phyloP scores from a whole-genome alignment of 2,113 vertebrate genomes.

The Cisticola juncidis region DNA sequence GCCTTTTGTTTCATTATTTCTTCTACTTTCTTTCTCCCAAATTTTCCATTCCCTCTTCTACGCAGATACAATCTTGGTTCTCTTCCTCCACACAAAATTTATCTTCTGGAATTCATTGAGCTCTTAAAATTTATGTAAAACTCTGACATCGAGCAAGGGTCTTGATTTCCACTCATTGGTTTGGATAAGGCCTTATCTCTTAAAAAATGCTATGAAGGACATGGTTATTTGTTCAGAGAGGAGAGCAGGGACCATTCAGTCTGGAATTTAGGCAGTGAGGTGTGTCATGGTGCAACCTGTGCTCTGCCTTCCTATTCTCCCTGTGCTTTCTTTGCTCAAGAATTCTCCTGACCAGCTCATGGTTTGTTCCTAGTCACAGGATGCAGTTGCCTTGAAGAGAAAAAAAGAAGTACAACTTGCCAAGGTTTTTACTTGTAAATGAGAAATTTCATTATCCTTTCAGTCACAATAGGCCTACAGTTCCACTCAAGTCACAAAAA shows the following conservation, averaged over 20 bases:
- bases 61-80: neutral
- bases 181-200: neutral
- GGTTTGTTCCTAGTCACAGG: neutral
- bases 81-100: neutral
- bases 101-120: neutral
- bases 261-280: neutral
- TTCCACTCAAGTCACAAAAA: neutral
- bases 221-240: neutral
- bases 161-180: neutral
- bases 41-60: neutral
- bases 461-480: neutral
- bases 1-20: neutral
- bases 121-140: neutral
- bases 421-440: neutral
- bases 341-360: neutral
- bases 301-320: neutral
- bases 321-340: neutral
- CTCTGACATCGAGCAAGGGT: neutral
- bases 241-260: neutral
- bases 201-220: neutral
- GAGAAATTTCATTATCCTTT: neutral
- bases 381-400: neutral
- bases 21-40: neutral
- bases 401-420: neutral
- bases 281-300: neutral